Conservation (phyloP, 2,888 invertebrate genomes). For the Diabrotica balteata region DNA sequence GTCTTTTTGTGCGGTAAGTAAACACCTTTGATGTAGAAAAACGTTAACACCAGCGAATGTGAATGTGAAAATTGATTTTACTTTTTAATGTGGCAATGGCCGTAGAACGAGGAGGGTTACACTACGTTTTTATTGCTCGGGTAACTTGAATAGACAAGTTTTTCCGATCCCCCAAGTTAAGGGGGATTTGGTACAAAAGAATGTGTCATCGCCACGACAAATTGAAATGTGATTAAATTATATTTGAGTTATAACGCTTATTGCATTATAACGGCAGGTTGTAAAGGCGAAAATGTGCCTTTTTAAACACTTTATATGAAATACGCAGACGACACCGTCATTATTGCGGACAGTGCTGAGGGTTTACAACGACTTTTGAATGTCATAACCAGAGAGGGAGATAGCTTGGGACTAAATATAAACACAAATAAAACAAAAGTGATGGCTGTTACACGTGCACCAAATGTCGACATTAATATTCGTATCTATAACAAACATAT, state of each 20-base stretch:
- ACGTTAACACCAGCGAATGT: conserved; percentile 24
- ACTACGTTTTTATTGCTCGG: conserved; percentile 8
- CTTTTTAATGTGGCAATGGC: conserved; percentile 32
- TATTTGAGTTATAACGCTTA: neutral
- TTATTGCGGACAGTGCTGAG: too few relatives aligned
- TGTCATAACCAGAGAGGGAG: too few relatives aligned
- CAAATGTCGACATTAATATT: too few relatives aligned
- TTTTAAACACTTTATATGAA: too few relatives aligned
- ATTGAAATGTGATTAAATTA: conserved; percentile 7
- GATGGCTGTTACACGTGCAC: too few relatives aligned
- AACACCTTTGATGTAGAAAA: conserved; percentile 31
- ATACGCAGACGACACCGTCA: too few relatives aligned
- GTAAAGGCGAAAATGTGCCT: neutral
- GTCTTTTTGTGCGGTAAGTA: conserved; percentile 5
- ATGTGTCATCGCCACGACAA: conserved; percentile 10
- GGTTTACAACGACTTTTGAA: too few relatives aligned
- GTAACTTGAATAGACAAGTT: conserved; percentile 7
- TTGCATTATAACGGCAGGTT: neutral
- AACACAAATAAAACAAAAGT: too few relatives aligned
- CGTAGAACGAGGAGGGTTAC: conserved; percentile 1
- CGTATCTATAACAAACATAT: too few relatives aligned
- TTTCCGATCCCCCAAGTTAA: conserved; percentile 1
- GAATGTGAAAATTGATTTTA: conserved; percentile 35
- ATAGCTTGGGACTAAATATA: too few relatives aligned
- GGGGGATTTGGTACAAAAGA: conserved; percentile 17